Conservation (phyloP, 2,888 invertebrate genomes). For the Entomobrya multifasciata region DNA sequence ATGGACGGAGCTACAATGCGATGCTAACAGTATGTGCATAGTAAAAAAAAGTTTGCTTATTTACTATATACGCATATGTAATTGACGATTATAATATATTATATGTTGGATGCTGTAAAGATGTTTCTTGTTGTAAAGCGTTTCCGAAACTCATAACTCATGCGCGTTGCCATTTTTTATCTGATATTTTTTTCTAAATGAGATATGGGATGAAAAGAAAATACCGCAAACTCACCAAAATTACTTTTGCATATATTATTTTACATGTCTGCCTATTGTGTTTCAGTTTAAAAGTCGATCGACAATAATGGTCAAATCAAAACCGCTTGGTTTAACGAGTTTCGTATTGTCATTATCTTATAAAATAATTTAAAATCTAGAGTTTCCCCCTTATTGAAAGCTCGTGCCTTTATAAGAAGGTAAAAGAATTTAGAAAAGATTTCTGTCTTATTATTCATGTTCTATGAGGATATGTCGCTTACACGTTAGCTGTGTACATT, state of each 20-base stretch:
- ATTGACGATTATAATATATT: slow-evolving; percentile 1
- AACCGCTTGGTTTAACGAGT: slow-evolving; percentile 49
- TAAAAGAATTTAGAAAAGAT: too few relatives aligned
- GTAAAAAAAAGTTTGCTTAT: too few relatives aligned
- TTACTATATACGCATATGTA: neutral
- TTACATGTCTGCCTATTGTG: neutral
- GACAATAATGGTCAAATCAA: slow-evolving; percentile 30
- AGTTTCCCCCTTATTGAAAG: too few relatives aligned
- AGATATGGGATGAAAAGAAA: slow-evolving; percentile 51
- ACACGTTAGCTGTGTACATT: too few relatives aligned
- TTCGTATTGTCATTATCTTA: slow-evolving; percentile 33
- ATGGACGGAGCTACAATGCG: slow-evolving; percentile 11
- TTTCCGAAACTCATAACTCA: slow-evolving; percentile 69
- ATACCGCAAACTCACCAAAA: slow-evolving; percentile 55
- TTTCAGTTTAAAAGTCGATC: neutral
- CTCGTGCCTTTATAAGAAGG: too few relatives aligned
- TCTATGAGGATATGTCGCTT: too few relatives aligned
- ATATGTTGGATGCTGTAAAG: neutral
- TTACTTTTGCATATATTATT: too few relatives aligned
- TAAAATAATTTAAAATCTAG: too few relatives aligned
- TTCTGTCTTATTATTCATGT: neutral
- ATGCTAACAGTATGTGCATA: neutral
- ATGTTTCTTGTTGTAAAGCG: slow-evolving; percentile 32
- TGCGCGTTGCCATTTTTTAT: slow-evolving; percentile 65
- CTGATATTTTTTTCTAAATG: slow-evolving; percentile 22